phyloP scores from a whole-genome alignment of 2,797 vertebrate species.

The Amazona ochrocephala region DNA sequence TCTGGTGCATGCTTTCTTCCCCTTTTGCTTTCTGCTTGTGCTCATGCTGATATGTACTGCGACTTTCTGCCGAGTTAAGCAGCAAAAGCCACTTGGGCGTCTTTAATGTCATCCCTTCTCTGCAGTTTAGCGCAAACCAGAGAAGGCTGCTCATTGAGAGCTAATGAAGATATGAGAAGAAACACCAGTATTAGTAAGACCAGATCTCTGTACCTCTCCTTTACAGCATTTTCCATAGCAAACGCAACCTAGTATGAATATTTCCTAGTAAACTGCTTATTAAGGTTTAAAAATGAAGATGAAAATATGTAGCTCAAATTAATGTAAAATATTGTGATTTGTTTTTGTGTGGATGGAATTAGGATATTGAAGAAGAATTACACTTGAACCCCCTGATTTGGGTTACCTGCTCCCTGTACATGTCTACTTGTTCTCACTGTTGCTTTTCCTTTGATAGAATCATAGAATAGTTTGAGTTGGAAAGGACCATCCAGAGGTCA shows the following conservation, averaged over 20 bases:
- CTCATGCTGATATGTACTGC: neutral
- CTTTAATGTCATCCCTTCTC: neutral
- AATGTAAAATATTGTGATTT: neutral
- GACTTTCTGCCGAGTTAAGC: neutral
- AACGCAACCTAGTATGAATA: neutral
- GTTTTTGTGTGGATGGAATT: neutral
- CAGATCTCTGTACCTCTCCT: neutral
- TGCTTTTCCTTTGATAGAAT: neutral
- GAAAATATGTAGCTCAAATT: neutral
- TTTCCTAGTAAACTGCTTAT: neutral
- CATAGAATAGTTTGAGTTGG: neutral
- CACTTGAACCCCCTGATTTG: neutral
- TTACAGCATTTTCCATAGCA: neutral
- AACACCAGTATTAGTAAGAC: neutral
- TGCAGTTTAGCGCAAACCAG: neutral
- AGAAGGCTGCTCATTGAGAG: neutral
- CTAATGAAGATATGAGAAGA: neutral
- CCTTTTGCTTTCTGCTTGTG: constrained; percentile 21
- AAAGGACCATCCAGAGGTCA: neutral
- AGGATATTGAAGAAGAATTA: neutral
- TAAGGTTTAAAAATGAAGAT: neutral
- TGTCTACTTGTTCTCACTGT: neutral
- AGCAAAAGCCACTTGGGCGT: neutral
- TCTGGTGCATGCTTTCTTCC: constrained; percentile 14
- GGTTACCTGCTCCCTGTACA: neutral